These are phyloP conservation scores for Poecilia latipinna DNA, from an alignment of 2,113 vertebrate species.

Conservation along the genomic window DNA sequence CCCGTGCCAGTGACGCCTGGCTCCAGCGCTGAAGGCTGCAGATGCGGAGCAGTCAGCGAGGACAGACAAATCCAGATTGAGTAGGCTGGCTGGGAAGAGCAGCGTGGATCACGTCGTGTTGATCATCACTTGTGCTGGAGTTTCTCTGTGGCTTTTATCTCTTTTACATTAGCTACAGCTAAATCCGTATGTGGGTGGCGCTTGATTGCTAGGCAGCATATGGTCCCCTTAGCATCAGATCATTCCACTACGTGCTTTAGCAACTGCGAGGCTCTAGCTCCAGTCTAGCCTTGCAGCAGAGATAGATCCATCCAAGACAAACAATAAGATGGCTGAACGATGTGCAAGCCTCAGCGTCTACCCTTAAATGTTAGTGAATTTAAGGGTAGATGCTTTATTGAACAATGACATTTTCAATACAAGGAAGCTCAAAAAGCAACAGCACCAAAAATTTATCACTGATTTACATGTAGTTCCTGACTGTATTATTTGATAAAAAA, in stretches of 20 bases:
- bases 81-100: conserved; percentile 63
- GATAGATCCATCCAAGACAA: no score
- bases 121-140: conserved; percentile 63
- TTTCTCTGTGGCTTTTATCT: conserved; percentile 68
- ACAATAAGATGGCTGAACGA: no score
- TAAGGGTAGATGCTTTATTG: no score
- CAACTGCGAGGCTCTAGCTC: conserved; percentile 38
- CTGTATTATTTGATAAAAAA: no score
- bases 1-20: conserved; percentile 22
- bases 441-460: no score
- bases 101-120: conserved; percentile 50
- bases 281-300: conserved; percentile 3
- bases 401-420: not conserved
- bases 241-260: conserved; percentile 64
- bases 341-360: no score
- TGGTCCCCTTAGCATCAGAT: conserved; percentile 65
- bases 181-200: conserved; percentile 68
- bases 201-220: conserved; percentile 75
- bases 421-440: no score
- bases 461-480: no score
- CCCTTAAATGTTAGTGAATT: no score
- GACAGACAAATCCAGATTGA: conserved; percentile 62
- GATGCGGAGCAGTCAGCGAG: conserved; percentile 22
- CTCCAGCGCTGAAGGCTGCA: conserved; percentile 15
- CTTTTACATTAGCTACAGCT: conserved; percentile 63